These are phyloP conservation scores for Apteryx mantelli DNA, from an alignment of 2,113 vertebrate species.

Conservation along the genomic window DNA sequence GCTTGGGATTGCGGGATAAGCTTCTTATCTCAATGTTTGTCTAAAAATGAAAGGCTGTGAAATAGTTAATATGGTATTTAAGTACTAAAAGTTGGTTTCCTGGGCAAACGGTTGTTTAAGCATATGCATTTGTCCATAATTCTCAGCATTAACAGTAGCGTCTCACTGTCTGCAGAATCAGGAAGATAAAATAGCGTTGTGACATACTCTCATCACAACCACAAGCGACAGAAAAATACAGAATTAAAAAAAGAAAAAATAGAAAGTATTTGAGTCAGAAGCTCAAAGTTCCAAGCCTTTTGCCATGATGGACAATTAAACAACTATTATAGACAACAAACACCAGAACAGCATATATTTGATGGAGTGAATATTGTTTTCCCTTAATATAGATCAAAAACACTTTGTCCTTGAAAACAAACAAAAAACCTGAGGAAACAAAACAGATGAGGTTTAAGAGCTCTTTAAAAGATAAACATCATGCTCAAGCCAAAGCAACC, in stretches of 20 bases:
- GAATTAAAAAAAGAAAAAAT: not conserved
- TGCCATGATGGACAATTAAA: conserved; percentile 27
- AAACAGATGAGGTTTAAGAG: not conserved
- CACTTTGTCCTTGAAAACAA: not conserved
- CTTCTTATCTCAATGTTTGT: not conserved
- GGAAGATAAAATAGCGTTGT: not conserved
- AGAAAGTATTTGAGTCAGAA: not conserved
- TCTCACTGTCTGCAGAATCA: not conserved
- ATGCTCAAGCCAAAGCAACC: not conserved
- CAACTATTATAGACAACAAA: conserved; percentile 38
- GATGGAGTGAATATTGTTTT: not conserved
- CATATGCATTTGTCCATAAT: not conserved
- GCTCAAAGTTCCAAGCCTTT: not conserved
- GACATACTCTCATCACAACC: not conserved
- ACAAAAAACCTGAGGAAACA: not conserved
- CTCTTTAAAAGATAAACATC: not conserved
- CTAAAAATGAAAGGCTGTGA: not conserved
- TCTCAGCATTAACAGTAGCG: not conserved
- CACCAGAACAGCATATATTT: conserved; percentile 31
- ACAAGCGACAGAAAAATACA: not conserved
- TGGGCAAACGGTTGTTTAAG: not conserved
- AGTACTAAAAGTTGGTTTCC: not conserved
- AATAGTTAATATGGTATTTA: not conserved
- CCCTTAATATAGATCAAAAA: not conserved
- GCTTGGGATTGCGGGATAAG: not conserved